Evolutionary conservation across 2,888 invertebrate species (phyloP), one percentile per base, ranked within the genome.

Genomic region (Cactoblastis cactorum): DNA sequence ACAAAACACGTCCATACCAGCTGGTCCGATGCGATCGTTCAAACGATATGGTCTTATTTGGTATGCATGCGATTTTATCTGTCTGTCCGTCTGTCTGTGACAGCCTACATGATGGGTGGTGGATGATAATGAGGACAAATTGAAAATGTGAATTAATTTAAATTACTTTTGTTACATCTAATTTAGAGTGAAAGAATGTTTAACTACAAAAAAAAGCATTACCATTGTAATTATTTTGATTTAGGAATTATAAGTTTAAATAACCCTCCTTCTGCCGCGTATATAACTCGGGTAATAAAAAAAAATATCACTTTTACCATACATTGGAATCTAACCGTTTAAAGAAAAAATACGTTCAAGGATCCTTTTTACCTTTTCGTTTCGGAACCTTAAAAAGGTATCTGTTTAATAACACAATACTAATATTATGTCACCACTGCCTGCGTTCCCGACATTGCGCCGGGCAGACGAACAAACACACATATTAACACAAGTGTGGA

Each of bases 401-500:
- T 3, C 28, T 28, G 1, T 6, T 1, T 9, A 6, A 11, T 38
- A 18, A 38, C 38, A 11, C 11, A 18, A 8, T 15, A 43, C 43
- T 28, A 43, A 43, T 24, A 41, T 9, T 4, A 14, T 24, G 14
- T 41, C 41, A 41, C 41, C 17, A 43, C 28, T 43, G 43, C 17
- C 43, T 28, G 28, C 15, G 43, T 28, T 43, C 28, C 39, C 22
- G 22, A 41, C 15, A 43, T 43, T 15, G 14, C 28, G 43, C 28
- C 3, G 17, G 17, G 28, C 43, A 43, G 28, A 43, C 43, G 19
- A 19, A 22, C 39, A 39, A 39, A 43, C 43, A 43, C 11, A 43
- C 43, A 43, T 43, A 43, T 43, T 43, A 43, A 43, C 43, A 43
- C 43, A 43, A 43, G 43, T 43, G 43, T 11, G n/a, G 43, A 24